phyloP scores from a whole-genome alignment of 2,797 vertebrate genomes.

The Sebastes hopkinsi region DNA sequence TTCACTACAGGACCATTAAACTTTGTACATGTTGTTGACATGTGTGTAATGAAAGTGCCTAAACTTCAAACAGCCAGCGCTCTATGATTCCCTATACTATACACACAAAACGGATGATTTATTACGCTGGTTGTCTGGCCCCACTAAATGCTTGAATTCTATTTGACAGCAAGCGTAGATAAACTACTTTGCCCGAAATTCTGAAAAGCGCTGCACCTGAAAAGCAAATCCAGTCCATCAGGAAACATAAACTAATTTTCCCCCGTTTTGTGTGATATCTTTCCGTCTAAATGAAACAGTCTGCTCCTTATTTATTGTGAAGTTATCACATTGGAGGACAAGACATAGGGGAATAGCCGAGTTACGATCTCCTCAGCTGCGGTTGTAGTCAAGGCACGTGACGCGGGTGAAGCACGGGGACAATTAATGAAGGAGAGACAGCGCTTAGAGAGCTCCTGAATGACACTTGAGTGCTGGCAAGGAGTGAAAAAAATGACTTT shows the following conservation, averaged over 20 bases:
- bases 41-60: conserved; percentile 76
- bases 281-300: conserved; percentile 10
- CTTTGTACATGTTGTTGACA: conserved; percentile 73
- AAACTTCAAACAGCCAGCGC: conserved; percentile 65
- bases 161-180: conserved; percentile 68
- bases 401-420: conserved; percentile 46
- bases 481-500: conserved; percentile 56
- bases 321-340: conserved; percentile 46
- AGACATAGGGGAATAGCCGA: conserved; percentile 28
- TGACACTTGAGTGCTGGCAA: conserved; percentile 72
- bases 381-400: conserved; percentile 64
- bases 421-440: conserved; percentile 75
- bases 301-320: conserved; percentile 43
- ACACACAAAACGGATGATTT: conserved; percentile 69
- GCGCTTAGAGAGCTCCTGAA: conserved; percentile 71
- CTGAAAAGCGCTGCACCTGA: conserved; percentile 68
- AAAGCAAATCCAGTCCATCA: conserved; percentile 72
- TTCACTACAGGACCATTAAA: conserved; percentile 69
- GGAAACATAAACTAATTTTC: conserved; percentile 46
- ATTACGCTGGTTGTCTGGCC: conserved; percentile 69
- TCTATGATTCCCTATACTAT: conserved; percentile 43
- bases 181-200: conserved; percentile 61
- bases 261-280: conserved; percentile 25
- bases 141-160: conserved; percentile 70
- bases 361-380: conserved; percentile 7